phyloP scores from a whole-genome alignment of 2,888 invertebrate species.

The Pedicia rivosa region DNA sequence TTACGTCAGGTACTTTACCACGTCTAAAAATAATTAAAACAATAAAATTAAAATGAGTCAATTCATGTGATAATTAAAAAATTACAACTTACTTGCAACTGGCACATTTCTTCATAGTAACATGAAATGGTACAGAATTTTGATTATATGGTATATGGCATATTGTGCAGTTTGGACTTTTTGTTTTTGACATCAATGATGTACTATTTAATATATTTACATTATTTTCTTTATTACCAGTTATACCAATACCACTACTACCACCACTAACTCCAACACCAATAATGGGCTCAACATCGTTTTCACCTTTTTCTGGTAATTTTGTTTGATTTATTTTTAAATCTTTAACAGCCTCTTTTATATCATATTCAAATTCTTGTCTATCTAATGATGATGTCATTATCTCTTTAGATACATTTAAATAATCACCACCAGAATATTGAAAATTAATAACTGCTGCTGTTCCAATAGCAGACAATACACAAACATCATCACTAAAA shows the following conservation, averaged over 20 bases:
- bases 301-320: not conserved
- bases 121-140: slow-evolving; percentile 52
- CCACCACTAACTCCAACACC: not conserved
- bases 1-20: slow-evolving; percentile 77
- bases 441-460: slow-evolving; percentile 66
- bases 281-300: not conserved
- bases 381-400: slow-evolving; percentile 37
- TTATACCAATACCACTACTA: not conserved
- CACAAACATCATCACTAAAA: slow-evolving; percentile 83
- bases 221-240: not conserved
- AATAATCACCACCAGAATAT: slow-evolving; percentile 22
- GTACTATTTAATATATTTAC: not conserved
- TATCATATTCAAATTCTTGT: slow-evolving; percentile 34
- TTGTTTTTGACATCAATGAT: not conserved
- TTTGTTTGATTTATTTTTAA: not conserved
- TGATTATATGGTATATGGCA: slow-evolving; percentile 79
- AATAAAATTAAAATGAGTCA: slow-evolving; percentile 5
- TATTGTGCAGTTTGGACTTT: slow-evolving; percentile 19
- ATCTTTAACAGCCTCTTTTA: slow-evolving; percentile 11
- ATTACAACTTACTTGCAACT: slow-evolving; percentile 42
- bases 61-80: slow-evolving; percentile 4
- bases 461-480: slow-evolving; percentile 85
- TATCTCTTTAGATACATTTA: slow-evolving; percentile 18
- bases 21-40: slow-evolving; percentile 35
- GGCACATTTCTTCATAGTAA: slow-evolving; percentile 54